Evolutionary conservation across 2,113 vertebrate species (phyloP).

Genomic region (Caretta caretta): DNA sequence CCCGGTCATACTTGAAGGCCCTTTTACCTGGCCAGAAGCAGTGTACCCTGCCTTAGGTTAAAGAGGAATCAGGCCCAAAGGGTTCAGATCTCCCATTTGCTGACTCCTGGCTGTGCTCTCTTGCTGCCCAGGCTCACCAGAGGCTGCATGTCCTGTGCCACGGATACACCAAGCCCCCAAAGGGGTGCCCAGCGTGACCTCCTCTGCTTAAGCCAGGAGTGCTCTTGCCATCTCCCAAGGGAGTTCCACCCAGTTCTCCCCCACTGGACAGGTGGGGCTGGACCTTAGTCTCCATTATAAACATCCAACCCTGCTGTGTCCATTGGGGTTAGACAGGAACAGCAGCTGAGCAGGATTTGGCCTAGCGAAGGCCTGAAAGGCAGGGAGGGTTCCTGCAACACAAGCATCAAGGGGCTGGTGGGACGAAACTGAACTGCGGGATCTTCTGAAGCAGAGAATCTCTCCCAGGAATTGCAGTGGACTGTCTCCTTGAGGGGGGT

Average conservation of each 20-base stretch:
- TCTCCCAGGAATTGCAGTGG: neutral
- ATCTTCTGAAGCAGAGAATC: too few relatives aligned
- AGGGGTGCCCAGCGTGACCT: neutral
- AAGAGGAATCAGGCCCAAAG: neutral
- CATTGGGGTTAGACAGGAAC: neutral
- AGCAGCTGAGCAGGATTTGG: neutral
- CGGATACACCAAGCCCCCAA: neutral
- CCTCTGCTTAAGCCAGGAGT: neutral
- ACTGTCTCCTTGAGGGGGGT: neutral
- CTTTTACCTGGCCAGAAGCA: neutral
- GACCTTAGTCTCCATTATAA: neutral
- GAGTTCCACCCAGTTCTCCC: neutral
- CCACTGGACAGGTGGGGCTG: neutral
- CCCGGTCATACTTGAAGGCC: too few relatives aligned
- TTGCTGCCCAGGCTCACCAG: neutral
- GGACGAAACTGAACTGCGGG: neutral
- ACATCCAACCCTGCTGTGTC: neutral
- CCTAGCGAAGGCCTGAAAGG: neutral
- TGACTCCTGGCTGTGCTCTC: too few relatives aligned
- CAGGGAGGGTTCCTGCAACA: neutral
- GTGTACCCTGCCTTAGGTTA: neutral
- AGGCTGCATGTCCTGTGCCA: neutral
- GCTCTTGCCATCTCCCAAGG: neutral
- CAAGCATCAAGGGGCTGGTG: neutral
- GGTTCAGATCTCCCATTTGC: neutral